Conservation (phyloP, 2,113 vertebrate species). For the Forbesichthys papilliferus region DNA sequence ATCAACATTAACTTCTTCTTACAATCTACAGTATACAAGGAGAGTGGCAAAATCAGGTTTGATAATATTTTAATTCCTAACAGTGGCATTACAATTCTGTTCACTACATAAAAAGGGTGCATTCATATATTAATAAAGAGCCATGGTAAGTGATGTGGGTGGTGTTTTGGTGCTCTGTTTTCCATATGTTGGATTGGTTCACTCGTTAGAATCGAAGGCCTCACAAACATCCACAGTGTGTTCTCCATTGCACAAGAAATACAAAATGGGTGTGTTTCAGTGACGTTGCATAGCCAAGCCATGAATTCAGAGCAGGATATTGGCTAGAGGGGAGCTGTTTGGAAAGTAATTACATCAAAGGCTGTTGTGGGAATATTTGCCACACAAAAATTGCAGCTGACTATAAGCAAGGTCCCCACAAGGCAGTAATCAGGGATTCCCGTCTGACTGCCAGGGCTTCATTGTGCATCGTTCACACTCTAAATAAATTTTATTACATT, state of each 20-base stretch:
- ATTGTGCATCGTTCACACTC: slow-evolving; percentile 55
- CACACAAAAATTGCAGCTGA: slow-evolving; percentile 69
- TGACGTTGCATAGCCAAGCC: slow-evolving; percentile 57
- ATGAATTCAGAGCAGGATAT: slow-evolving; percentile 70
- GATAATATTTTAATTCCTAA: not conserved
- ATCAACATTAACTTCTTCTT: too few relatives aligned
- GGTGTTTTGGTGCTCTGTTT: not conserved
- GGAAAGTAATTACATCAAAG: slow-evolving; percentile 80
- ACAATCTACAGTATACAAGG: too few relatives aligned
- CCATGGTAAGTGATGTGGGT: not conserved
- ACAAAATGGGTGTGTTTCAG: slow-evolving; percentile 60
- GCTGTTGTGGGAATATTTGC: slow-evolving; percentile 72
- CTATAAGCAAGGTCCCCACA: slow-evolving; percentile 68
- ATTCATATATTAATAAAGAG: not conserved
- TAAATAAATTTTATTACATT: slow-evolving; percentile 62
- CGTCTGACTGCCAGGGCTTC: slow-evolving; percentile 55
- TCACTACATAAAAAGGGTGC: too few relatives aligned
- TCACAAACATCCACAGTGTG: slow-evolving; percentile 2
- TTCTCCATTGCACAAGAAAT: slow-evolving; percentile 46
- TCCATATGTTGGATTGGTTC: not conserved
- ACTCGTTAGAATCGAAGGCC: slow-evolving; percentile 26
- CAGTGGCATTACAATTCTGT: too few relatives aligned
- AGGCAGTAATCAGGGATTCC: slow-evolving; percentile 68
- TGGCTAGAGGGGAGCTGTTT: slow-evolving; percentile 71
- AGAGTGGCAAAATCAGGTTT: too few relatives aligned